These are phyloP conservation scores for Heliornis fulica DNA, from an alignment of 2,113 vertebrate species.

Conservation along the genomic window DNA sequence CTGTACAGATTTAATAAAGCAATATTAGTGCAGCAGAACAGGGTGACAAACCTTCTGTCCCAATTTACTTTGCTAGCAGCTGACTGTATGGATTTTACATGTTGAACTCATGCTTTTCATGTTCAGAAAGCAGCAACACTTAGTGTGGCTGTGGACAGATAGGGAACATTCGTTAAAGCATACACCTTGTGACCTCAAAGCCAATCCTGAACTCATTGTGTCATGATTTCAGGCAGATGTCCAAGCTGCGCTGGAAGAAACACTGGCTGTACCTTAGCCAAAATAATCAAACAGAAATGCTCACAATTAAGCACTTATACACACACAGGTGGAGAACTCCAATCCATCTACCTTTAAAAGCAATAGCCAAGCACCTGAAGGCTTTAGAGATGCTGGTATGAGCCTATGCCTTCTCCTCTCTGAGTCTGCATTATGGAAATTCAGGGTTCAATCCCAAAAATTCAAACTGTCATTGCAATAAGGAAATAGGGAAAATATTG, in stretches of 20 bases:
- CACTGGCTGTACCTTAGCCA: neutral
- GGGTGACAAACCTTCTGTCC: constrained; percentile 57
- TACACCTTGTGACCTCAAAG: neutral
- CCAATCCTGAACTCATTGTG: neutral
- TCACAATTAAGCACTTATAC: neutral
- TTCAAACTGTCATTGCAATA: neutral
- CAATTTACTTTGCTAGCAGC: constrained; percentile 70
- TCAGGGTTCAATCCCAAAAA: neutral
- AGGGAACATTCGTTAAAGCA: neutral
- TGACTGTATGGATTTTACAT: constrained; percentile 79
- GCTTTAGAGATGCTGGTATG: neutral
- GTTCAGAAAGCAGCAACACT: constrained; percentile 36
- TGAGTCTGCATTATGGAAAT: neutral
- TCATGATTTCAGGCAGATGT: neutral
- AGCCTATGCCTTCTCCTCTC: neutral
- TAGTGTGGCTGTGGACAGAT: neutral
- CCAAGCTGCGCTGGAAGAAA: neutral
- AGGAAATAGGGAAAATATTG: neutral
- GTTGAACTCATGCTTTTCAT: constrained; percentile 54
- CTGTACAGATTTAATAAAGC: neutral
- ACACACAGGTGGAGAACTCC: neutral
- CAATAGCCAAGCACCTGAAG: neutral
- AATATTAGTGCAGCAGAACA: neutral
- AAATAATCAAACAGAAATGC: neutral
- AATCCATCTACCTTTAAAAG: neutral